Conservation (phyloP, 2,797 vertebrate genomes). For the Anguilla pacifica region DNA sequence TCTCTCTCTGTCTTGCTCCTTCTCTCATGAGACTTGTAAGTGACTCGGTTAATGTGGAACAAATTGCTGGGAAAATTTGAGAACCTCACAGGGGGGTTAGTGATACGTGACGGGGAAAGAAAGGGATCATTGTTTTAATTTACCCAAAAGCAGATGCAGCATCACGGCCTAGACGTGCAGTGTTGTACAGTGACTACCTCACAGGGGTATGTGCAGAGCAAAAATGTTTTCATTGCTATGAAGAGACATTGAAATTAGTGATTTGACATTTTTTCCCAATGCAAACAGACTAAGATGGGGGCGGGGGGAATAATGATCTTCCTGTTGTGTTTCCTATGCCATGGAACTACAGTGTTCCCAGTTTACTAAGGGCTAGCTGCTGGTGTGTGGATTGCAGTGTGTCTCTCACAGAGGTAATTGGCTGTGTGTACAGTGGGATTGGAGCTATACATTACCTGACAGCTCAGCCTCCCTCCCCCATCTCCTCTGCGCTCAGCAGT, state of each 20-base stretch:
- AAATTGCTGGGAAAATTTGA: conserved; percentile 34
- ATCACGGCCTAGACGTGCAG: background rate
- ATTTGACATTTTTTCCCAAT: background rate
- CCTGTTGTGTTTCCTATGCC: background rate
- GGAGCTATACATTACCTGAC: conserved; percentile 1
- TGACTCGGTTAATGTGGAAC: conserved; percentile 38
- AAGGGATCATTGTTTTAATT: conserved; percentile 34
- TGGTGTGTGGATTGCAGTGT: conserved; percentile 45
- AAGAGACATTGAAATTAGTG: background rate
- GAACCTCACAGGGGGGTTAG: conserved; percentile 10
- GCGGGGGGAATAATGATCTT: background rate
- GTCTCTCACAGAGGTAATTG: conserved; percentile 56
- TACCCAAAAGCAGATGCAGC: conserved; percentile 7
- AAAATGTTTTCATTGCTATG: background rate
- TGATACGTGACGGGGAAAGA: conserved; percentile 29
- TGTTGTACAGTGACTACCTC: background rate
- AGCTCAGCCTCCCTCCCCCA: background rate
- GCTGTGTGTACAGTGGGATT: conserved; percentile 30
- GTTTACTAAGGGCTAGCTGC: background rate
- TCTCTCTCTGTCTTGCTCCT: background rate
- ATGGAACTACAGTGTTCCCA: background rate
- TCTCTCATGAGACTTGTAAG: conserved; percentile 11
- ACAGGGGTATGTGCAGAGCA: background rate
- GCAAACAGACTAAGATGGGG: background rate
- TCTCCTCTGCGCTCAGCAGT: background rate